phyloP scores from a whole-genome alignment of 1,140 invertebrate genomes.

The Idris sp. region DNA sequence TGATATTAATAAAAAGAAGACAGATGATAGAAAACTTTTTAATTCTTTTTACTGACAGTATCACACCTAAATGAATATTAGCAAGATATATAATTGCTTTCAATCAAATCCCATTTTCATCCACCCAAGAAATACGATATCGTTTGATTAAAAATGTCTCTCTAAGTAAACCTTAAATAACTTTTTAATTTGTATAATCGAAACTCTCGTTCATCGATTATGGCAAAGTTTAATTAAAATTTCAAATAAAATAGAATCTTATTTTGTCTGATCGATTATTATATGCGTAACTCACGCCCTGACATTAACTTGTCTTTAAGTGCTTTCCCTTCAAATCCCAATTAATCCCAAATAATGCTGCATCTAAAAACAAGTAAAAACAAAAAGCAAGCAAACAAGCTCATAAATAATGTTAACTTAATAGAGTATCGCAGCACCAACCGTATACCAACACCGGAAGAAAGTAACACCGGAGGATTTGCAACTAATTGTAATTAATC shows the following conservation, averaged over 20 bases:
- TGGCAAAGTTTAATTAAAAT: slow-evolving; percentile 32
- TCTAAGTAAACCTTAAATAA: too few relatives aligned
- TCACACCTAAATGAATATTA: too few relatives aligned
- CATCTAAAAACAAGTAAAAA: not conserved
- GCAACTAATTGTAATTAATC: slow-evolving; percentile 20
- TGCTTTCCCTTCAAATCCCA: not conserved
- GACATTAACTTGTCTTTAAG: slow-evolving; percentile 1
- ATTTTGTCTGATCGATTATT: slow-evolving; percentile 3
- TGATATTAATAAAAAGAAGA: too few relatives aligned
- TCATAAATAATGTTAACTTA: slow-evolving; percentile 15
- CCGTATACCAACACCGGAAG: slow-evolving; percentile 7
- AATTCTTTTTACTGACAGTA: too few relatives aligned
- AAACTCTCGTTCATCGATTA: too few relatives aligned
- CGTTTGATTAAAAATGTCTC: too few relatives aligned
- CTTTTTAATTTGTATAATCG: too few relatives aligned
- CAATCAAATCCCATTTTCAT: too few relatives aligned
- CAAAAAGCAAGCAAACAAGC: slow-evolving; percentile 5
- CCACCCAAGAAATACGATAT: too few relatives aligned
- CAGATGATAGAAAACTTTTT: too few relatives aligned
- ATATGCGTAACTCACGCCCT: not conserved
- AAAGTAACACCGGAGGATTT: slow-evolving; percentile 5
- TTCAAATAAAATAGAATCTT: slow-evolving; percentile 17
- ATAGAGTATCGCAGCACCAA: slow-evolving; percentile 7
- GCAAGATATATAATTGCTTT: too few relatives aligned
- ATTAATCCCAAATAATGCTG: slow-evolving; percentile 2